Percentiles rank a stretch among this genome's conserved stretches.
Evolutionary conservation across 2,797 vertebrate genomes (phyloP).

Genomic region (Apodemus agrarius): DNA sequence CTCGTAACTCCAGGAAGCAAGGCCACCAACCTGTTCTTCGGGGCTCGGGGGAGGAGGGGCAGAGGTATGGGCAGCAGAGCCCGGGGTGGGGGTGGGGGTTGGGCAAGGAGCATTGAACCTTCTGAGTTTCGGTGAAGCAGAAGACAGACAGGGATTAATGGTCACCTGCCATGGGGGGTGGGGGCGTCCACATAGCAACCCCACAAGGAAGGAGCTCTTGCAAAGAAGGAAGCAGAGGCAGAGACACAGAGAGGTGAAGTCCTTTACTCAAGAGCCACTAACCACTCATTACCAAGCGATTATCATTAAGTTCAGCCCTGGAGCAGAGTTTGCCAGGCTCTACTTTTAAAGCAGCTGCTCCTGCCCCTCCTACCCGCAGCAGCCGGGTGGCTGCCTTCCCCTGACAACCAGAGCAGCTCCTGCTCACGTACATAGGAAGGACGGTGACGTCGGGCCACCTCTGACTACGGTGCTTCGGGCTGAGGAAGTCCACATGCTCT

Average conservation of each 20-base stretch:
- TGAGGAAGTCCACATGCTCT: not conserved
- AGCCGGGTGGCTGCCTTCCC: not conserved
- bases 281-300: conserved; percentile 71
- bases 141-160: not conserved
- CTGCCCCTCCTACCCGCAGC: not conserved
- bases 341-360: not conserved
- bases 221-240: conserved; percentile 63
- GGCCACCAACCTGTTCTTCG: not conserved
- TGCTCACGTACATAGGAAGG: not conserved
- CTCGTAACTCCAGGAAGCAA: not conserved
- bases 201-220: conserved; percentile 32
- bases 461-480: not conserved
- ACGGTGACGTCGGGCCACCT: not conserved
- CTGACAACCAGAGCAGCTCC: not conserved
- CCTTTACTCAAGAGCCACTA: conserved; percentile 64
- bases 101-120: not conserved
- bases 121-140: not conserved
- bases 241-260: conserved; percentile 27
- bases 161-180: not conserved
- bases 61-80: not conserved
- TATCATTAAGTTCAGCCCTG: not conserved
- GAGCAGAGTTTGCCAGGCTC: not conserved
- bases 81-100: too few relatives aligned
- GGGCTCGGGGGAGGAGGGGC: not conserved
- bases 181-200: not conserved